phyloP scores from a whole-genome alignment of 2,888 invertebrate genomes.

The Thereva nobilitata region DNA sequence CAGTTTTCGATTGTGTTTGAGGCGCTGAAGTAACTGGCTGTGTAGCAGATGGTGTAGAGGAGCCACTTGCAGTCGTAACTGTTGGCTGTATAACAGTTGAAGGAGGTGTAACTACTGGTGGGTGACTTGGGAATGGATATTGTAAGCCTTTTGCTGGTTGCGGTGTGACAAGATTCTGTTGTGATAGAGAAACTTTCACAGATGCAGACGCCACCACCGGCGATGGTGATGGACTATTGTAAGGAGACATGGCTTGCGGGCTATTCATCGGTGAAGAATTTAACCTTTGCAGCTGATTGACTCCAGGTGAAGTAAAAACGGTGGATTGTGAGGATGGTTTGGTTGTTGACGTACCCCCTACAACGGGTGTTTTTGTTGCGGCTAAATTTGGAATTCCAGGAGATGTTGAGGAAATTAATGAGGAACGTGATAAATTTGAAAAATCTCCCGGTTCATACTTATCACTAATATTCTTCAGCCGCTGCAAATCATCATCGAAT shows the following conservation, averaged over 20 bases:
- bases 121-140: constrained; percentile 80
- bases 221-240: constrained; percentile 57
- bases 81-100: constrained; percentile 35
- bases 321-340: constrained; percentile 39
- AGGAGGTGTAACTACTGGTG: constrained; percentile 60
- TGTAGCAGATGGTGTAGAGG: constrained; percentile 47
- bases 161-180: constrained; percentile 37
- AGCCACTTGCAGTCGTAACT: constrained; percentile 48
- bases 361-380: constrained; percentile 51
- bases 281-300: constrained; percentile 50
- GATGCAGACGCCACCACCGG: constrained; percentile 44
- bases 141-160: constrained; percentile 61
- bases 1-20: constrained; percentile 28
- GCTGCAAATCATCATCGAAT: constrained; percentile 93
- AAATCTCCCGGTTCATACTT: constrained; percentile 70
- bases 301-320: constrained; percentile 36
- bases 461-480: constrained; percentile 84
- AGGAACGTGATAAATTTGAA: constrained; percentile 42
- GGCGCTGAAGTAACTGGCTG: constrained; percentile 17
- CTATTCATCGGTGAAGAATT: constrained; percentile 59
- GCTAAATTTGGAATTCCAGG: constrained; percentile 56
- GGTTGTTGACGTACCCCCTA: constrained; percentile 44
- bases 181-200: constrained; percentile 17
- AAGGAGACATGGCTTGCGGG: constrained; percentile 57
- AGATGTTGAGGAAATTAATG: constrained; percentile 44